Evolutionary conservation across 2,797 vertebrate genomes (phyloP).

Genomic region (Ctenopoma multispine): DNA sequence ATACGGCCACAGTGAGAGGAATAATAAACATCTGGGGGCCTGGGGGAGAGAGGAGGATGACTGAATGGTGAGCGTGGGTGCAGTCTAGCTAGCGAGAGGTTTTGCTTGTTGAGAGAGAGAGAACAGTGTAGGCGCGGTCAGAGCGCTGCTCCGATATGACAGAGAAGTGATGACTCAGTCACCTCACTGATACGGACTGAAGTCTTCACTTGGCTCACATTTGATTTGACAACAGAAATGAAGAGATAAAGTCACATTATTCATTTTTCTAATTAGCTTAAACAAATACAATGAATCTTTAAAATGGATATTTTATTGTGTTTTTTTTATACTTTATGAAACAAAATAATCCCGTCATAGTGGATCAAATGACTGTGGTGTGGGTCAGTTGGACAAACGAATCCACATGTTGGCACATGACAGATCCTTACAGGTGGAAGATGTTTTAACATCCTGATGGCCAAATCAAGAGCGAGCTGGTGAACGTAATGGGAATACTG

Average conservation of each 20-base stretch:
- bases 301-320: no score
- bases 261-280: no score
- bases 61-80: constrained; percentile 42
- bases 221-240: constrained; percentile 2
- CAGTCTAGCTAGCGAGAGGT: constrained; percentile 30
- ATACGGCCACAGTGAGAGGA: constrained; percentile 33
- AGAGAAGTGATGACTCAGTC: constrained; percentile 7
- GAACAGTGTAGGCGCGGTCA: constrained; percentile 34
- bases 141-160: constrained; percentile 14
- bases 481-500: no score
- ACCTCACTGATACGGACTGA: background rate
- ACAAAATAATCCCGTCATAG: no score
- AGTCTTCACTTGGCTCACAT: constrained; percentile 6
- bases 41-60: constrained; percentile 40
- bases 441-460: no score
- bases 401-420: no score
- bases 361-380: no score
- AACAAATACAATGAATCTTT: background rate
- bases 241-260: background rate
- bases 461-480: no score
- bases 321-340: background rate
- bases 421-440: no score
- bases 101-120: constrained; percentile 34
- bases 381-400: no score
- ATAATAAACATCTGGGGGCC: constrained; percentile 37